Conservation (phyloP, 2,113 vertebrate species). For the Ahaetulla prasina region DNA sequence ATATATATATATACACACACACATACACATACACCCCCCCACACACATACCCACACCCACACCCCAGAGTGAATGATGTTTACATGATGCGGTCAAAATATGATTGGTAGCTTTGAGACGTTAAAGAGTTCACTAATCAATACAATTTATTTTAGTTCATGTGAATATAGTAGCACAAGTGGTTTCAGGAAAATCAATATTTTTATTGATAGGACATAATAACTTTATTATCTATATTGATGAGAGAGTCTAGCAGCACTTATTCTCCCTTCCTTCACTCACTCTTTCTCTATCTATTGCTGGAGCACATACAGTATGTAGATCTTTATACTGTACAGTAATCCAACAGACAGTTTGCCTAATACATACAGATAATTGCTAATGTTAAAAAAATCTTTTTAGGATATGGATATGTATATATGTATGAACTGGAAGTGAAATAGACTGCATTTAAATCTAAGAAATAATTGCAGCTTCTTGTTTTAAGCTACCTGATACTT, state of each 20-base stretch:
- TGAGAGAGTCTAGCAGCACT: not conserved
- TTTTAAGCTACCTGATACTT: not conserved
- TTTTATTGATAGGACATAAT: slow-evolving; percentile 40
- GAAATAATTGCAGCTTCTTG: not conserved
- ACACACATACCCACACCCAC: no score
- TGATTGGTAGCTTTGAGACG: not conserved
- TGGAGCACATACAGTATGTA: slow-evolving; percentile 37
- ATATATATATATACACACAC: no score
- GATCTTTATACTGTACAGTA: not conserved
- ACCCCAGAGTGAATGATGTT: not conserved
- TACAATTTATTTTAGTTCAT: slow-evolving; percentile 30
- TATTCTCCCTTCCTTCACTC: not conserved
- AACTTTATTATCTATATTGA: slow-evolving; percentile 41
- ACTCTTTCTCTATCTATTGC: not conserved
- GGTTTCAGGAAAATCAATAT: slow-evolving; percentile 41
- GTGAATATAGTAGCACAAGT: not conserved
- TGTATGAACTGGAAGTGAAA: slow-evolving; percentile 21
- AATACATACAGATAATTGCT: slow-evolving; percentile 25
- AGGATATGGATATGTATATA: not conserved
- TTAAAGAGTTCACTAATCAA: slow-evolving; percentile 3
- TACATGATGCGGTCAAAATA: slow-evolving; percentile 7
- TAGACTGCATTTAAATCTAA: not conserved
- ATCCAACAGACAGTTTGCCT: slow-evolving; percentile 24
- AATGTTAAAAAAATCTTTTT: not conserved
- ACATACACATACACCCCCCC: no score